phyloP scores from a whole-genome alignment of 1,140 invertebrate genomes.

The Rhagoletis pomonella region DNA sequence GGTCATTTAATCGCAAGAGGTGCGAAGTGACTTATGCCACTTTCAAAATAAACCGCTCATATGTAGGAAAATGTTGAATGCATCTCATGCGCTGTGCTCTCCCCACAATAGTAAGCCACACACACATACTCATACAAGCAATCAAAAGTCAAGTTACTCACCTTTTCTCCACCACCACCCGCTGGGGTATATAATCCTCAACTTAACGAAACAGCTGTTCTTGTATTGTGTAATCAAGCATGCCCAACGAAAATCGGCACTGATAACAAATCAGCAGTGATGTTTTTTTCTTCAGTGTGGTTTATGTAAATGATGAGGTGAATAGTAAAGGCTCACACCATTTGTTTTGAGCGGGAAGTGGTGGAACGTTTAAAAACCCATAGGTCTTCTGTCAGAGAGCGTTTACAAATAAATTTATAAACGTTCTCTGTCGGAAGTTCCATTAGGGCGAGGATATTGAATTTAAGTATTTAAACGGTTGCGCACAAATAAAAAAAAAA shows the following conservation, averaged over 20 bases:
- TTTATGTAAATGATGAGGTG: neutral
- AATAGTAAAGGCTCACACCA: neutral
- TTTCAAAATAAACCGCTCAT: too few relatives aligned
- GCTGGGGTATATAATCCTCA: neutral
- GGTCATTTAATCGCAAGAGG: too few relatives aligned
- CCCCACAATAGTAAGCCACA: neutral
- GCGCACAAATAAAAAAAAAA: too few relatives aligned
- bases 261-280: slow-evolving; percentile 21
- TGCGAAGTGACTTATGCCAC: too few relatives aligned
- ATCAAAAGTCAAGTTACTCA: neutral
- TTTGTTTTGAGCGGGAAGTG: too few relatives aligned
- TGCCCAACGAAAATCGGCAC: slow-evolving; percentile 23
- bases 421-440: too few relatives aligned
- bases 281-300: neutral
- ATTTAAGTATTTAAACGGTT: too few relatives aligned
- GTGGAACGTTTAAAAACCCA: too few relatives aligned
- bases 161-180: neutral
- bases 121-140: neutral
- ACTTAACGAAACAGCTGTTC: slow-evolving; percentile 40
- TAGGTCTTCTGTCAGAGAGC: too few relatives aligned
- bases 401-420: too few relatives aligned
- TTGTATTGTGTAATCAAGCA: slow-evolving; percentile 39
- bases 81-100: neutral
- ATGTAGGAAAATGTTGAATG: slow-evolving; percentile 9
- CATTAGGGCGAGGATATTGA: too few relatives aligned